Evolutionary conservation across 2,888 invertebrate species (phyloP).

Genomic region (Lasioglossum malachurum): DNA sequence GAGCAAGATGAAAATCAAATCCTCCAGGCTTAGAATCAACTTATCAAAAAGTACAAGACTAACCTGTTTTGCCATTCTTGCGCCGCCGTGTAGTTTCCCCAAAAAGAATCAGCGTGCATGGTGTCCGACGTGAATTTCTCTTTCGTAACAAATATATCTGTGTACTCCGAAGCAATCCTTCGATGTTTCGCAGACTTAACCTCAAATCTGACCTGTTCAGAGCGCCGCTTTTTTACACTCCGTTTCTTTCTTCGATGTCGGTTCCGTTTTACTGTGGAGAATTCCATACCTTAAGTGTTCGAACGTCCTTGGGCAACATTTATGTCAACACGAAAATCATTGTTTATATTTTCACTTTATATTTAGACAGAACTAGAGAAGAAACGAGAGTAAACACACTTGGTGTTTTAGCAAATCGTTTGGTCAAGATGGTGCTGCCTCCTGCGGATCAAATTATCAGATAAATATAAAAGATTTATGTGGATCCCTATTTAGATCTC

Average conservation of each 20-base stretch:
- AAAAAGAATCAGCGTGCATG: slow-evolving; percentile 81
- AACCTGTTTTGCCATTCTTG: slow-evolving; percentile 82
- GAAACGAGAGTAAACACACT: background rate
- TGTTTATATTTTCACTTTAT: background rate
- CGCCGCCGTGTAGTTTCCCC: slow-evolving; percentile 81
- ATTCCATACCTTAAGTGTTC: slow-evolving; percentile 73
- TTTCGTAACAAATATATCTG: slow-evolving; percentile 36
- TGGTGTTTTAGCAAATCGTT: background rate
- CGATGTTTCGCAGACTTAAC: slow-evolving; percentile 75
- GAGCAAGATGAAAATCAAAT: background rate
- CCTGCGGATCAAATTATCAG: background rate
- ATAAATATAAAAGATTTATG: too few species aligned
- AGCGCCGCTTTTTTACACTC: slow-evolving; percentile 71
- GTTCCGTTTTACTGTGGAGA: slow-evolving; percentile 67
- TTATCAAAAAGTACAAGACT: background rate
- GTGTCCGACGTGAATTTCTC: slow-evolving; percentile 54
- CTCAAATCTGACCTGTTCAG: slow-evolving; percentile 75
- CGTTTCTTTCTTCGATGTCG: slow-evolving; percentile 73
- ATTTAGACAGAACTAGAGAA: background rate
- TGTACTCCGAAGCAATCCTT: slow-evolving; percentile 47
- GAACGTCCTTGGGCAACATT: background rate
- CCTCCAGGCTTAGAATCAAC: background rate
- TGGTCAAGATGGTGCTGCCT: background rate
- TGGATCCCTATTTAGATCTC: too few species aligned
- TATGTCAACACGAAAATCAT: slow-evolving; percentile 13